Evolutionary conservation across 2,797 vertebrate species (phyloP).

Genomic region (Eospalax fontanierii): DNA sequence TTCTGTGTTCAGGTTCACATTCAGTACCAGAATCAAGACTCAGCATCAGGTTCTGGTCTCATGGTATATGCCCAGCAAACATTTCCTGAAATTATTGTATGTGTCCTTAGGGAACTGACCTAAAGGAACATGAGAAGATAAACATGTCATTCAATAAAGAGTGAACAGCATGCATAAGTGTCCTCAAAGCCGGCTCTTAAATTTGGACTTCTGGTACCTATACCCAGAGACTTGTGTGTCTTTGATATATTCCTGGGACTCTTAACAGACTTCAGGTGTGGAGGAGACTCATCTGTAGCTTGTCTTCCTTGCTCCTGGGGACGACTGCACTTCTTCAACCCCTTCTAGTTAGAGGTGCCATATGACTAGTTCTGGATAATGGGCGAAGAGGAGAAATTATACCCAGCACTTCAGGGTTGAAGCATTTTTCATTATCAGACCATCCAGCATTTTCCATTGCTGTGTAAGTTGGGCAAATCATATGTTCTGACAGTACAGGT

Average conservation of each 20-base stretch:
- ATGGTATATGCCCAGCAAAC: not conserved
- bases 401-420: not conserved
- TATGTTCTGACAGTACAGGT: not conserved
- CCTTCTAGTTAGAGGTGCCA: not conserved
- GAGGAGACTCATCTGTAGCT: not conserved
- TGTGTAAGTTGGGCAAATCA: not conserved
- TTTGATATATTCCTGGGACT: not conserved
- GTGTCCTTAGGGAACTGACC: not conserved
- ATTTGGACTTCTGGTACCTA: not conserved
- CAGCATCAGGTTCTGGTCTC: not conserved
- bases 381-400: not conserved
- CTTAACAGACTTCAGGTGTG: not conserved
- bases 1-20: not conserved
- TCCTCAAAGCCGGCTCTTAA: not conserved
- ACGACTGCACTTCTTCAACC: not conserved
- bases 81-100: not conserved
- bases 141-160: not conserved
- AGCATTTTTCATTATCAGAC: not conserved
- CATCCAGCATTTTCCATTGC: not conserved
- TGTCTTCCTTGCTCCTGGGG: not conserved
- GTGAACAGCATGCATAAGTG: not conserved
- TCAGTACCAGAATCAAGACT: not conserved
- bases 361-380: not conserved
- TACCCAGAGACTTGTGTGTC: not conserved
- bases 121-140: not conserved